These are phyloP conservation scores for Listrodromus nycthemerus DNA, from an alignment of 2,888 invertebrate genomes.

Conservation along the genomic window DNA sequence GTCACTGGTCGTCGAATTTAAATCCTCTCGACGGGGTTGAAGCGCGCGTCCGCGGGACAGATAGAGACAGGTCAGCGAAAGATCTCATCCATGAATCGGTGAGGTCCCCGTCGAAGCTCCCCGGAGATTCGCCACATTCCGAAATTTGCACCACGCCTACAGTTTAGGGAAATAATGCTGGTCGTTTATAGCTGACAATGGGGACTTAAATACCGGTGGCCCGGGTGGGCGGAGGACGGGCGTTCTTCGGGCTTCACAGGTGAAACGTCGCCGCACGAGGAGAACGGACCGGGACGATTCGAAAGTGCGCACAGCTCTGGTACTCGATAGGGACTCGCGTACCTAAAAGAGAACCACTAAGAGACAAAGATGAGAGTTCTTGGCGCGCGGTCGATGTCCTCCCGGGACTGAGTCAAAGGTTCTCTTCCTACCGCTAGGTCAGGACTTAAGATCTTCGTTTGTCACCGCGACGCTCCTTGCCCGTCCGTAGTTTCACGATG, in stretches of 20 bases:
- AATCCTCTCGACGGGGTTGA: slow-evolving; percentile 34
- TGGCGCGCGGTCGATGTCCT: slow-evolving; percentile 13
- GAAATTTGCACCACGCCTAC: slow-evolving; percentile 77
- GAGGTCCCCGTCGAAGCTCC: slow-evolving; percentile 26
- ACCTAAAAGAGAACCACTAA: slow-evolving; percentile 31
- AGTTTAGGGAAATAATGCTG: slow-evolving; percentile 80
- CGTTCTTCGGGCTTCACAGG: slow-evolving; percentile 48
- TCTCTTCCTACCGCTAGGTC: slow-evolving; percentile 40
- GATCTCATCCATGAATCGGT: slow-evolving; percentile 29
- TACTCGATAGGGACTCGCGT: slow-evolving; percentile 15
- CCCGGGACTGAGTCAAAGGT: slow-evolving; percentile 12
- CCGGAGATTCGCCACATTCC: slow-evolving; percentile 34
- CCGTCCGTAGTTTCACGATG: slow-evolving; percentile 43
- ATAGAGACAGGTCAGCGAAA: slow-evolving; percentile 40
- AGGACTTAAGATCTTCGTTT: slow-evolving; percentile 45
- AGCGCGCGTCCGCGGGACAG: slow-evolving; percentile 26
- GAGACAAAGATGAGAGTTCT: not conserved
- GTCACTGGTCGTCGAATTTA: slow-evolving; percentile 30
- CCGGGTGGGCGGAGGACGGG: slow-evolving; percentile 53
- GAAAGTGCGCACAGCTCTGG: slow-evolving; percentile 19
- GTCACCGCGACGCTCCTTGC: slow-evolving; percentile 7
- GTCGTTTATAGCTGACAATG: slow-evolving; percentile 78
- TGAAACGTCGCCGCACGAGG: slow-evolving; percentile 53
- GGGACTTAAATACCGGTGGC: slow-evolving; percentile 72
- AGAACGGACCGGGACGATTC: slow-evolving; percentile 27